Evolutionary conservation across 2,888 invertebrate species (phyloP), one percentile per base, ranked within the genome.

Genomic region (Chloromyia formosa): DNA sequence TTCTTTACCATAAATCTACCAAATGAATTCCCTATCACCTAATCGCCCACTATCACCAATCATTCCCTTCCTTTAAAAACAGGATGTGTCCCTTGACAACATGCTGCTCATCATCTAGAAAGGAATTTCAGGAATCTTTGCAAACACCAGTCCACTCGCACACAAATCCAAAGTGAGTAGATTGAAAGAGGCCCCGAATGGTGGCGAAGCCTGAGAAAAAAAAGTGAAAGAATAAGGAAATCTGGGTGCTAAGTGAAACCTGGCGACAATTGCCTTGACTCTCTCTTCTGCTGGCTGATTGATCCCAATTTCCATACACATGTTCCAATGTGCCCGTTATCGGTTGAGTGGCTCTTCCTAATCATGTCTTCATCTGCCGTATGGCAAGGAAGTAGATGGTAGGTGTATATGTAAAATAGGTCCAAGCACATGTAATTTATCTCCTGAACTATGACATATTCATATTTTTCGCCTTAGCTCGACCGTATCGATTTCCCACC

Each of bases 401-500:
- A 66, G 49, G 66, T 56, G 27, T 35, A 40, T 71, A 71, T 71
- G 71, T 71, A 71, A 71, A 71, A 20, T 58, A 71, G 71, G 71
- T 71, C 71, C 71, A 20, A 58, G 58, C n/a, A 71, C 40, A 71
- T 56, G 58, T 71, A 71, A 71, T 71, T 58, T 40, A 71, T 71
- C 71, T 71, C 56, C 56, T 58, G 58, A 66, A 56, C 71, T 56
- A 71, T 71, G 71, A 58, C 71, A 71, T 58, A 71, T 71, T 71
- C 56, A 71, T 71, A 71, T 71, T 49, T 23, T 71, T 71, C 42
- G 56, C 10, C 40, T 56, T 22, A 35, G 35, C 58, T 71, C 71
- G 58, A 71, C 71, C 71, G 58, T 58, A 58, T 71, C 71, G 58
- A 71, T 71, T 71, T 71, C 71, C 35, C 71, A 71, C 71, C 71